These are phyloP conservation scores for Hydrolagus colliei DNA, from an alignment of 2,797 vertebrate genomes.

Conservation along the genomic window DNA sequence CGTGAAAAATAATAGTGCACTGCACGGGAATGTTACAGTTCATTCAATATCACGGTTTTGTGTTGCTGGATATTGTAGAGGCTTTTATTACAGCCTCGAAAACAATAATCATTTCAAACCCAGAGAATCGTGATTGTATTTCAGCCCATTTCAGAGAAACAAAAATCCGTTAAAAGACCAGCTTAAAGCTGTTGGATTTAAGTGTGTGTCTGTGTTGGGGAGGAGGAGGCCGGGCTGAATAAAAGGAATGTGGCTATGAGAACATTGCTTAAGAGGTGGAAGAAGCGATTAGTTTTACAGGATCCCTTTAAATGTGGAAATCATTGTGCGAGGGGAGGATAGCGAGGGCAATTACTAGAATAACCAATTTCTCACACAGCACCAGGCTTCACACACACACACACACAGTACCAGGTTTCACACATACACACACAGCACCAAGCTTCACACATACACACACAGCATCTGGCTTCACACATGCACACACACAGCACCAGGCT, in stretches of 20 bases:
- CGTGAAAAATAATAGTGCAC: constrained; percentile 27
- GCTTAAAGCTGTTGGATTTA: constrained; percentile 26
- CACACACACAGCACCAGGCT: neutral
- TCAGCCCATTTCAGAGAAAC: constrained; percentile 10
- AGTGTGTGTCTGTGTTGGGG: too few relatives aligned
- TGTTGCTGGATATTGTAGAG: constrained; percentile 1
- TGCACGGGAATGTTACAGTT: constrained; percentile 16
- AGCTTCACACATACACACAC: too few relatives aligned
- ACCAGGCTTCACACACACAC: neutral
- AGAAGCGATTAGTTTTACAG: neutral
- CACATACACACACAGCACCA: too few relatives aligned
- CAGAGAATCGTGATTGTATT: constrained; percentile 18
- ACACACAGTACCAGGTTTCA: constrained; percentile 9
- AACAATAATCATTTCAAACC: constrained; percentile 26
- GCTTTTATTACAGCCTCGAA: constrained; percentile 12
- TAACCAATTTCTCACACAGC: neutral
- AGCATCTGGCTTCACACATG: too few relatives aligned
- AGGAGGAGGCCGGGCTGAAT: neutral
- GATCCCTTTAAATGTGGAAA: neutral
- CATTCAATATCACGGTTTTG: constrained; percentile 27
- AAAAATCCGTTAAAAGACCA: neutral
- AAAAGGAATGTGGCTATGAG: neutral
- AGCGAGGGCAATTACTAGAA: neutral
- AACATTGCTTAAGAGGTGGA: neutral
- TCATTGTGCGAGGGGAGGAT: neutral